Base-by-base conservation (phyloP, 2,888 invertebrate species). In the Petrophora chlorosata region DNA sequence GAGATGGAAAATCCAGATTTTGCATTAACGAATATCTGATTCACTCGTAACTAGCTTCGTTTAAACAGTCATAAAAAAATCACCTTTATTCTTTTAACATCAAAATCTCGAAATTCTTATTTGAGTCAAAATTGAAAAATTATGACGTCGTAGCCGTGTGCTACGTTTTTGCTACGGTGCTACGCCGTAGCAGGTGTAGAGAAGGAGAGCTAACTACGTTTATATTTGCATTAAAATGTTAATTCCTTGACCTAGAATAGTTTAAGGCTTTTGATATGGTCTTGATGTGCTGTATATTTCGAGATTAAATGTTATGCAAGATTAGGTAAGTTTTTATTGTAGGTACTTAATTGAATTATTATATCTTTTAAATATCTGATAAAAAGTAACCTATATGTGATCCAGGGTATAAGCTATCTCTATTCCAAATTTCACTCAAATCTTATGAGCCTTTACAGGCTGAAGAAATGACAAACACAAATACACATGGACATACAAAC, bases 101-200 rank as follows among this genome's bases (percentile, higher is more conserved):
- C 12, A 36, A 15, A 36, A 36, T 12, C 13, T 29, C 14, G 3
- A 51, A 50, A 48, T 43, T 47, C 44, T 33, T 35, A 47, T 49
- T 45, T 46, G 29, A 43, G 30, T 52, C 44, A 46, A 40, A 43
- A 39, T 56, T 32, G 38, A 49, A 36, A 35, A 48, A 40, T 39
- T 47, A 50, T 49, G 43, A 48, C 40, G 41, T 41, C 51, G 41
- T 53, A 43, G 39, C 48, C 45, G 38, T 49, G 34, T 38, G 44
- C 44, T 48, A 53, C 48, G 48, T 32, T 41, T 44, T 50, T 51
- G 47, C 59, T 60, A 63, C 63, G 65, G 28, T 56, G 65, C 62
- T 61, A 26, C 56, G 65, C 61, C 62, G 65, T 47, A 46, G 15
- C 39, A 53, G 55, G 45, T 44, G 51, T 57, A 61, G 50, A 38